These are phyloP conservation scores for Microdon myrmicae DNA, from an alignment of 2,888 invertebrate genomes.

Conservation along the genomic window DNA sequence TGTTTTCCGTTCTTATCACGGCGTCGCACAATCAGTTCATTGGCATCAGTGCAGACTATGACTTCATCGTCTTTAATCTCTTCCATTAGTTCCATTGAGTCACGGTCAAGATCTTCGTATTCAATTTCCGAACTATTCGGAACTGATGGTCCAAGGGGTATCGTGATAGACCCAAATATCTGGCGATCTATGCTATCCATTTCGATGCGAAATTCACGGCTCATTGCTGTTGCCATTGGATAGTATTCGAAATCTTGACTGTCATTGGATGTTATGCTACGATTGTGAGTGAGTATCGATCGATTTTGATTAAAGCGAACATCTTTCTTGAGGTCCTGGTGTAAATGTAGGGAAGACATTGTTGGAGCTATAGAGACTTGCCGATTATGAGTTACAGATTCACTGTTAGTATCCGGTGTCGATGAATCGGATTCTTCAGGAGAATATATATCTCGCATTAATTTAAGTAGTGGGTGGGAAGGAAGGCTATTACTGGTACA, in stretches of 20 bases:
- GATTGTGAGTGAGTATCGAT: slow-evolving; percentile 38
- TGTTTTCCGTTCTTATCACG: slow-evolving; percentile 58
- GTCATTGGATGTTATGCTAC: slow-evolving; percentile 79
- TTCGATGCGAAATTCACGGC: slow-evolving; percentile 82
- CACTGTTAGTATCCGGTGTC: slow-evolving; percentile 63
- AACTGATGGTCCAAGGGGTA: slow-evolving; percentile 43
- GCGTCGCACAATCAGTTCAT: slow-evolving; percentile 60
- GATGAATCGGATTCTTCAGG: slow-evolving; percentile 69
- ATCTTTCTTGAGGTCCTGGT: slow-evolving; percentile 48
- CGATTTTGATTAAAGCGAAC: slow-evolving; percentile 58
- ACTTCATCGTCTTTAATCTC: slow-evolving; percentile 64
- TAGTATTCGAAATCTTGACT: slow-evolving; percentile 85
- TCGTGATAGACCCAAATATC: slow-evolving; percentile 73
- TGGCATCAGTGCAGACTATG: slow-evolving; percentile 60
- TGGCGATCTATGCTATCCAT: slow-evolving; percentile 85
- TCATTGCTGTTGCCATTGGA: slow-evolving; percentile 88
- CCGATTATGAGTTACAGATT: slow-evolving; percentile 56
- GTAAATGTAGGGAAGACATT: slow-evolving; percentile 50
- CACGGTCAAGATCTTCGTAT: slow-evolving; percentile 64
- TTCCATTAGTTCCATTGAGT: slow-evolving; percentile 65
- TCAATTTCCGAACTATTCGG: slow-evolving; percentile 57
- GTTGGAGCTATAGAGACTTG: slow-evolving; percentile 27
- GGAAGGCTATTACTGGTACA: slow-evolving; percentile 19
- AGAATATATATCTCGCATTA: slow-evolving; percentile 66
- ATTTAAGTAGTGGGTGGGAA: slow-evolving; percentile 66